These are phyloP conservation scores for Poecilia gillii DNA, from an alignment of 2,797 vertebrate species.

Conservation along the genomic window DNA sequence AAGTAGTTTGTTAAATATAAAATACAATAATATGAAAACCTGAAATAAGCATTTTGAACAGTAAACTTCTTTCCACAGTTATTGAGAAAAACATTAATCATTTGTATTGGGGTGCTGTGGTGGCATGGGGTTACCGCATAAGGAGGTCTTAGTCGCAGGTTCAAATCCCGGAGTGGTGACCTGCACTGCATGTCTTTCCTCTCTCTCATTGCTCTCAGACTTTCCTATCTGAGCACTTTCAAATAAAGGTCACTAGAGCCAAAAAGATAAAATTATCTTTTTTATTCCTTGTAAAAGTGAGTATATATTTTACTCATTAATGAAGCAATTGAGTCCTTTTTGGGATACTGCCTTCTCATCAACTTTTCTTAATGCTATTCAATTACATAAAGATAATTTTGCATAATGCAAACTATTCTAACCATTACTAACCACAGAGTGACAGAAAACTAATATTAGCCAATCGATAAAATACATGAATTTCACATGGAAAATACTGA, in stretches of 20 bases:
- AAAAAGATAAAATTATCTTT: no score
- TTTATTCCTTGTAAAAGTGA: no score
- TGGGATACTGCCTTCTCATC: background rate
- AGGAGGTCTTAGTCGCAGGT: no score
- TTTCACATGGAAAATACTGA: conserved; percentile 45
- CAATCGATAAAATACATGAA: conserved; percentile 34
- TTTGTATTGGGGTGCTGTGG: no score
- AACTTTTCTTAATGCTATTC: background rate
- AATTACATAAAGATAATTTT: background rate
- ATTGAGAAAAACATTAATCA: background rate
- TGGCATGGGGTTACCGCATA: no score
- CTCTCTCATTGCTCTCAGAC: no score
- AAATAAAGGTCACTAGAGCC: no score
- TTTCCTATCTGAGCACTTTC: no score
- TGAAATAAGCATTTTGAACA: background rate
- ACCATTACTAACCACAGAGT: background rate
- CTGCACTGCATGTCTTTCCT: no score
- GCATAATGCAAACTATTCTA: background rate
- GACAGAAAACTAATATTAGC: conserved; percentile 19
- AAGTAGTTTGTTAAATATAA: background rate
- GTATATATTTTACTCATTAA: background rate
- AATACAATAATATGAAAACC: background rate
- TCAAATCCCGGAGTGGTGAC: no score
- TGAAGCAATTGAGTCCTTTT: background rate
- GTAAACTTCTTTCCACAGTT: background rate